Evolutionary conservation across 2,888 invertebrate genomes (phyloP), one percentile per base, ranked within the genome.

Genomic region (Leistus spinibarbis): DNA sequence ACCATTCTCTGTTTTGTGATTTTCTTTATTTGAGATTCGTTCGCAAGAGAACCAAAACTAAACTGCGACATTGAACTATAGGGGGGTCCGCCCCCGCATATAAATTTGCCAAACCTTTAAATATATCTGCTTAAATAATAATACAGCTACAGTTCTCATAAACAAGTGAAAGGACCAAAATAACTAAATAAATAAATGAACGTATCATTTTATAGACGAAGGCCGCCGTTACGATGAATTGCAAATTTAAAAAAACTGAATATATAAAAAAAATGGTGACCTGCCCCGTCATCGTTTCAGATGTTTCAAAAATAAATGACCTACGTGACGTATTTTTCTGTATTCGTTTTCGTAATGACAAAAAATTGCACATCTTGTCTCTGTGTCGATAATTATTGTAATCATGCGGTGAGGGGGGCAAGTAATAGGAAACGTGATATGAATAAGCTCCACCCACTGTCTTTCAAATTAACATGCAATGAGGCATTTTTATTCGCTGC

Each of bases 291-390:
- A 40, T 40, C 40, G 13, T 40, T 40, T 40, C 40, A 13, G n/a
- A n/a, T n/a, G n/a, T n/a, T n/a, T n/a, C n/a, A n/a, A n/a, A 66
- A 53, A 66, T 40, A 40, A 40, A 40, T 40, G 40, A 10, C 7
- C 40, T 7, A 40, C 40, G 40, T 10, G 13, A 7, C 13, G 13
- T 1, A 40, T 40, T 40, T 40, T 27, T 27, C 13, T 40, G n/a
- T 68, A 57, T 68, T 54, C 22, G 56, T 54, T 54, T 54, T 56
- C 68, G 68, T 70, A 70, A 70, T 70, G 70, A 62, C 62, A 70
- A 70, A 70, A 70, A 70, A 70, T 70, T 70, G 70, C 70, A 63
- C 70, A 70, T 70, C 62, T 54, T 60, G n/a, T 27, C 60, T 69
- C 40, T 57, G 70, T 70, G 70, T 70, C 22, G 53, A 70, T 70